phyloP scores from a whole-genome alignment of 35 echinoderm and acorn worm genomes.

The Nesometra sesokonis region DNA sequence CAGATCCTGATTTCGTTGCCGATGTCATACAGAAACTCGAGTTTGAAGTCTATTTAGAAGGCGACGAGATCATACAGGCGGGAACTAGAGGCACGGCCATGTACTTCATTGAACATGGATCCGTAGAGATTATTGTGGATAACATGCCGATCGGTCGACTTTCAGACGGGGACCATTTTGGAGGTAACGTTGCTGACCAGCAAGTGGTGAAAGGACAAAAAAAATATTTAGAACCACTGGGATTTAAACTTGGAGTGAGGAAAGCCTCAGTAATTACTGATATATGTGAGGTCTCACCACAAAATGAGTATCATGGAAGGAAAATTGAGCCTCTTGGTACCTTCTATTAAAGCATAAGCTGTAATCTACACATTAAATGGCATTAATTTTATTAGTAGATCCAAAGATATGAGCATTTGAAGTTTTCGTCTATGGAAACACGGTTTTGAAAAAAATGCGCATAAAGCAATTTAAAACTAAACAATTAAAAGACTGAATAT shows the following conservation, averaged over 20 bases:
- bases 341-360: no score
- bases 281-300: no score
- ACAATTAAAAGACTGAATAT: no score
- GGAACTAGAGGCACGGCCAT: conserved; percentile 55
- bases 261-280: no score
- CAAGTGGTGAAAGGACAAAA: neutral
- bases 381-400: no score
- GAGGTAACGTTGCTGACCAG: conserved; percentile 50
- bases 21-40: conserved; percentile 83
- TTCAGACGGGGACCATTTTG: conserved; percentile 86
- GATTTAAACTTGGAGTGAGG: neutral
- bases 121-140: conserved; percentile 57
- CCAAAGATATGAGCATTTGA: no score
- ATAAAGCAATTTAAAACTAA: no score
- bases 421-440: no score
- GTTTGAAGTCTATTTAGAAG: conserved; percentile 79
- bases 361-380: no score
- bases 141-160: conserved; percentile 36
- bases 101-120: conserved; percentile 97
- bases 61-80: conserved; percentile 77
- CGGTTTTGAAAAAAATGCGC: no score
- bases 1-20: conserved; percentile 55
- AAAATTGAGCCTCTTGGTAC: no score
- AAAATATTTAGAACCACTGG: neutral
- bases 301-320: no score